phyloP scores from a whole-genome alignment of 2,113 vertebrate genomes.

The Petaurus breviceps region DNA sequence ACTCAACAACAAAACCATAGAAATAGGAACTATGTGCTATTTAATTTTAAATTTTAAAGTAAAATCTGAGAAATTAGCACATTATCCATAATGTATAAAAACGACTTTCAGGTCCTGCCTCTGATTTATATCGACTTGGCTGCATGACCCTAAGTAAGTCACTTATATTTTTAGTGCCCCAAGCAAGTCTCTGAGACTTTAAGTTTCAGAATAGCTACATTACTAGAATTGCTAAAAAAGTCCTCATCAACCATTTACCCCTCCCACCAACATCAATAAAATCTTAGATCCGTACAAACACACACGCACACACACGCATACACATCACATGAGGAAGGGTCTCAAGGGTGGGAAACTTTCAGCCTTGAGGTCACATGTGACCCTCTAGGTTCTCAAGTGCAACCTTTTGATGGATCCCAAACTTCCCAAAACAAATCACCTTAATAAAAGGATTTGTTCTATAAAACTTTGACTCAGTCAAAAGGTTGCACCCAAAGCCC shows the following conservation, averaged over 20 bases:
- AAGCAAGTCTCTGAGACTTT: not conserved
- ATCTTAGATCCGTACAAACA: not conserved
- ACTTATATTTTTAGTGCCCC: not conserved
- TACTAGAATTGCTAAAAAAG: not conserved
- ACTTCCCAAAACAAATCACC: too few species aligned
- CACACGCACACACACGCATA: not conserved
- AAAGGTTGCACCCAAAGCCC: too few species aligned
- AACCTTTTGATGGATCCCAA: too few species aligned
- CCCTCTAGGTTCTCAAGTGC: too few species aligned
- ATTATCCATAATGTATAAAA: not conserved
- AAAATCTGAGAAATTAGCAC: not conserved
- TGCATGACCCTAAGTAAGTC: not conserved
- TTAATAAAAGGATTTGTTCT: too few species aligned
- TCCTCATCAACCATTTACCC: not conserved
- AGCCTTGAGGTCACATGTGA: too few species aligned
- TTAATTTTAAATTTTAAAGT: not conserved
- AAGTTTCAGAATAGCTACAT: not conserved
- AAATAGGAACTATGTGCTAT: not conserved
- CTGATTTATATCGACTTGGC: not conserved
- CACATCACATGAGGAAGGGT: not conserved
- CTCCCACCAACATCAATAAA: not conserved
- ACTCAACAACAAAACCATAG: not conserved
- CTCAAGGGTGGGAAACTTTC: too few species aligned
- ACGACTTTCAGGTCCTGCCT: not conserved
- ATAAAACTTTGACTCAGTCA: too few species aligned